Evolutionary conservation across 2,113 vertebrate genomes (phyloP).

Genomic region (Gymnarchus niloticus): DNA sequence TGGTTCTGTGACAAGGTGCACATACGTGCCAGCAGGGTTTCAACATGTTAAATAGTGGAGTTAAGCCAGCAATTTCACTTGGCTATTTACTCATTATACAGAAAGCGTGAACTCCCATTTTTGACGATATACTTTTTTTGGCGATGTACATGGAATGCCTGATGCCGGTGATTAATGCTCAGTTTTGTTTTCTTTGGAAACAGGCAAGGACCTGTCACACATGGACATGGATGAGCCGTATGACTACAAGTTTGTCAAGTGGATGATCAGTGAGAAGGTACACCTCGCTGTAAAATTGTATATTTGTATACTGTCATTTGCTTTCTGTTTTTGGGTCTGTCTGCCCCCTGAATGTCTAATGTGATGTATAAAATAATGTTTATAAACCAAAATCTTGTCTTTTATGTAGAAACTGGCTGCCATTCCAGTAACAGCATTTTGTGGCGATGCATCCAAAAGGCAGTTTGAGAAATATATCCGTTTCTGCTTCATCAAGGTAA

Average conservation of each 20-base stretch:
- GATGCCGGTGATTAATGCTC: background rate
- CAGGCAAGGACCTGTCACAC: constrained; percentile 79
- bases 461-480: constrained; percentile 92
- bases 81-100: background rate
- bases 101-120: background rate
- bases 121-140: background rate
- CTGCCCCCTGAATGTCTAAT: background rate
- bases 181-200: constrained; percentile 11
- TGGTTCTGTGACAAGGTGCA: background rate
- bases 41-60: no score
- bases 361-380: background rate
- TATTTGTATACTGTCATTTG: background rate
- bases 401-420: constrained; percentile 80
- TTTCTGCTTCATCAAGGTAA: constrained; percentile 97
- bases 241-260: constrained; percentile 91
- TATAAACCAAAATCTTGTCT: background rate
- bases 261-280: constrained; percentile 96
- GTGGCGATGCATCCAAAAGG: constrained; percentile 68
- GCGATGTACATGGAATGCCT: background rate
- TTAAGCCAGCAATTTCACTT: no score
- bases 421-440: constrained; percentile 88
- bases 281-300: background rate
- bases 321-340: background rate
- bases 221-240: constrained; percentile 71
- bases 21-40: no score